Conservation (phyloP, 2,797 vertebrate genomes). For the Propithecus deckenii region DNA sequence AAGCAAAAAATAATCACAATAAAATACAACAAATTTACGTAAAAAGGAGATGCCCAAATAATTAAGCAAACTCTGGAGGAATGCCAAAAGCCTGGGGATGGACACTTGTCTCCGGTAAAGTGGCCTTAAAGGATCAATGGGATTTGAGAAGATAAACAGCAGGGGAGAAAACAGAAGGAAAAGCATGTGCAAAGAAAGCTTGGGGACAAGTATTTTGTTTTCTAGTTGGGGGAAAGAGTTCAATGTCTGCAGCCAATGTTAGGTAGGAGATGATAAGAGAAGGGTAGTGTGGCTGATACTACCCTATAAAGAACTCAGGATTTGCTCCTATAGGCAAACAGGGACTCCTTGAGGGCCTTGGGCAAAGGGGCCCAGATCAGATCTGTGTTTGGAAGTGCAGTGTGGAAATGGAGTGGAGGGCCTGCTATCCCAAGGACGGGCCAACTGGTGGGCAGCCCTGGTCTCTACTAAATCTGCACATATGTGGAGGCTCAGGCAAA, state of each 20-base stretch:
- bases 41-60: not conserved
- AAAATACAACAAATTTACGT: conserved; percentile 9
- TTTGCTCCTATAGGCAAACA: not conserved
- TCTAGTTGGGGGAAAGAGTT: not conserved
- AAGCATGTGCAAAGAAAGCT: not conserved
- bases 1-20: conserved; percentile 6
- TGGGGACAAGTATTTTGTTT: not conserved
- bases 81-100: not conserved
- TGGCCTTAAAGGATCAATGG: not conserved
- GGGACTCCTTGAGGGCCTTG: not conserved
- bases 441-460: not conserved
- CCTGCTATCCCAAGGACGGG: not conserved
- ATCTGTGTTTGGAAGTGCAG: not conserved
- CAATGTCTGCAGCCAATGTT: not conserved
- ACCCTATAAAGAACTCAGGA: not conserved
- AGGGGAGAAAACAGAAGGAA: not conserved
- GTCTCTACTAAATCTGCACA: not conserved
- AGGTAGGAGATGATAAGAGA: not conserved
- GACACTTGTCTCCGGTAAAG: not conserved
- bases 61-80: not conserved
- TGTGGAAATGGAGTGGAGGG: not conserved
- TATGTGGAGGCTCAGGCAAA: not conserved
- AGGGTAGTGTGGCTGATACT: no score
- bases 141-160: not conserved
- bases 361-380: not conserved